A percentile compares a stretch with the other conserved stretches of the same genome.
These are phyloP conservation scores for Pteruthius melanotis DNA, from an alignment of 2,113 vertebrate species.

Conservation along the genomic window DNA sequence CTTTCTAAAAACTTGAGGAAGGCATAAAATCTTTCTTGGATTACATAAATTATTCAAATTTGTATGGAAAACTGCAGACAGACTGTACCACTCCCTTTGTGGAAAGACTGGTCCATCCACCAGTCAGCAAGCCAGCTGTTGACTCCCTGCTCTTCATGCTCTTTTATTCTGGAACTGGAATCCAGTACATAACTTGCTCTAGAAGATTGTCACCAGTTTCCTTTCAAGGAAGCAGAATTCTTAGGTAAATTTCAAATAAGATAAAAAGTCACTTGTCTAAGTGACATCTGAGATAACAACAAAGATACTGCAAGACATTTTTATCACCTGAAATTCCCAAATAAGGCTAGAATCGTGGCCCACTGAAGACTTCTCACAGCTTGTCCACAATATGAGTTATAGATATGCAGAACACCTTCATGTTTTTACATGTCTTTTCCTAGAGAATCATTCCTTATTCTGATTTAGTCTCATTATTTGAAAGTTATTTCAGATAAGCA, in stretches of 20 bases:
- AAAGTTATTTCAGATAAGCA: conserved; percentile 6
- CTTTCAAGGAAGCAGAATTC: neutral
- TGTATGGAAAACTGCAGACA: neutral
- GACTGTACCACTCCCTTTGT: neutral
- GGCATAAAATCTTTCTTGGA: neutral
- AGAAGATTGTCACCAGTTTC: neutral
- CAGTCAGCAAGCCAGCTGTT: neutral
- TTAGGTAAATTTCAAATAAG: neutral
- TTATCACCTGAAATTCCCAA: neutral
- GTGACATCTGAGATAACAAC: neutral
- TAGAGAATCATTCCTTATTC: neutral
- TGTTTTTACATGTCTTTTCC: neutral
- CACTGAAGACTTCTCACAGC: neutral
- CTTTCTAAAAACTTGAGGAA: neutral
- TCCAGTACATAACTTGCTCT: neutral
- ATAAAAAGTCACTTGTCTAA: neutral
- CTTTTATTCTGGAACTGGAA: neutral
- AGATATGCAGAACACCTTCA: neutral
- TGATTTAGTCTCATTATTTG: neutral
- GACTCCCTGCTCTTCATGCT: neutral
- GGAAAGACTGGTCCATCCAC: neutral
- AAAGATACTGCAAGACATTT: neutral
- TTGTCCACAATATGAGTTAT: neutral
- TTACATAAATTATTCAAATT: neutral
- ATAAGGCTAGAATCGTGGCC: neutral